These are phyloP conservation scores for Andricus grossulariae DNA, from an alignment of 1,140 invertebrate genomes.

Conservation along the genomic window DNA sequence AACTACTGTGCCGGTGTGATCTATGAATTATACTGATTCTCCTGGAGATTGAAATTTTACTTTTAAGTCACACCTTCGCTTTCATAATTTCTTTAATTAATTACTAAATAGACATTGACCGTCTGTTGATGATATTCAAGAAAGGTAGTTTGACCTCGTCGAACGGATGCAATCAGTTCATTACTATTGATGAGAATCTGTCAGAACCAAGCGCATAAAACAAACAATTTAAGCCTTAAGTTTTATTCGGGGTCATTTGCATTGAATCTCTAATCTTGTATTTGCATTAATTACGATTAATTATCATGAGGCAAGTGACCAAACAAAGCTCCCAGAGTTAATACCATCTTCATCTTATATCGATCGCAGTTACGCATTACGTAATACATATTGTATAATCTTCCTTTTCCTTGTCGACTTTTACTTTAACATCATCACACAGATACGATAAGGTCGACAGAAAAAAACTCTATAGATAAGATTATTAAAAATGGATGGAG, in stretches of 20 bases:
- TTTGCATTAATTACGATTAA: slow-evolving; percentile 16
- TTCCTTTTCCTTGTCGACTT: neutral
- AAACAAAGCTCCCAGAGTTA: slow-evolving; percentile 14
- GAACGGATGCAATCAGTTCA: slow-evolving; percentile 14
- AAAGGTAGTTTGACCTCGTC: neutral
- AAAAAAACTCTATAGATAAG: neutral
- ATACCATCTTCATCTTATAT: neutral
- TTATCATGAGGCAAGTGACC: neutral
- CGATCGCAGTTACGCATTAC: neutral
- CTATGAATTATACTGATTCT: too few species aligned
- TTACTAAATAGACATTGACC: neutral
- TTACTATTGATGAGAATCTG: slow-evolving; percentile 9
- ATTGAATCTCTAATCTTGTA: neutral
- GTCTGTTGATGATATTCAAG: neutral
- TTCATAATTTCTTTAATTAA: neutral
- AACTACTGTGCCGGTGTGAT: too few species aligned
- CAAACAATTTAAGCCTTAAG: neutral
- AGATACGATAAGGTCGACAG: slow-evolving; percentile 1
- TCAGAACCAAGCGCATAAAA: neutral
- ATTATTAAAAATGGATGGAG: too few species aligned
- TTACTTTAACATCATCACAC: slow-evolving; percentile 11
- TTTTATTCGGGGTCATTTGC: neutral
- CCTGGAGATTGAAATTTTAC: too few species aligned
- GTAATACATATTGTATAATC: slow-evolving; percentile 12
- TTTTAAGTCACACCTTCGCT: neutral